Percentiles rank a stretch among this genome's conserved stretches.
These are phyloP conservation scores for Amphibalanus amphitrite DNA, from an alignment of 1,140 invertebrate species.

Conservation along the genomic window DNA sequence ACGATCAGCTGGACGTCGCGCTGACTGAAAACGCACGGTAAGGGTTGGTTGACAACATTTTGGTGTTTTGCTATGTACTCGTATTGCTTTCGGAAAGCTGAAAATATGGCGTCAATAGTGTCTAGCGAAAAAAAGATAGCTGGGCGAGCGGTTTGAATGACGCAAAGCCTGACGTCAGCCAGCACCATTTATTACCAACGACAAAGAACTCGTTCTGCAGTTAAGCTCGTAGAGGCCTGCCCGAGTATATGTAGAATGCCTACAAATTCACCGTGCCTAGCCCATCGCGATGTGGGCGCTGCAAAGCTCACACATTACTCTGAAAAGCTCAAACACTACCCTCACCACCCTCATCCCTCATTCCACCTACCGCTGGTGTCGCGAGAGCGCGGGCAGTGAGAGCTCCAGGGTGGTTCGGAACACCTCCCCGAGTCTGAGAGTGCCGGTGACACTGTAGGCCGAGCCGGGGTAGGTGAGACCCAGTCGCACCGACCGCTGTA, in stretches of 20 bases:
- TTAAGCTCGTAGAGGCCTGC: no score
- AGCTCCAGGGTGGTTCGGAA: not conserved
- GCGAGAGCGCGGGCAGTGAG: not conserved
- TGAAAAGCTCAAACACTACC: no score
- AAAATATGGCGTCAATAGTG: not conserved
- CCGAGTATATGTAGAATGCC: no score
- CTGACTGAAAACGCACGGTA: not conserved
- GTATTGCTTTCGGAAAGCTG: not conserved
- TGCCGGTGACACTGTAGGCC: not conserved
- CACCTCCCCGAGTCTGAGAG: not conserved
- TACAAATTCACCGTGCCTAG: no score
- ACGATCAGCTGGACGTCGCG: not conserved
- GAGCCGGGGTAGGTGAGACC: not conserved
- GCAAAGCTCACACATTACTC: no score
- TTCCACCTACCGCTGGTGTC: not conserved
- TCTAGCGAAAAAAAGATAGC: not conserved
- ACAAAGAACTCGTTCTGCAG: no score
- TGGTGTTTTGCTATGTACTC: not conserved
- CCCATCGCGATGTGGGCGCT: no score
- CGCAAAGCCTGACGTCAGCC: not conserved
- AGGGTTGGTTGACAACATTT: not conserved
- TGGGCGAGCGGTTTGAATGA: not conserved
- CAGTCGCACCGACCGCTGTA: not conserved
- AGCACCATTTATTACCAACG: not conserved
- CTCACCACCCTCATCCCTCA: no score